Evolutionary conservation across 2,888 invertebrate genomes (phyloP).

Genomic region (Nebria brevicollis): DNA sequence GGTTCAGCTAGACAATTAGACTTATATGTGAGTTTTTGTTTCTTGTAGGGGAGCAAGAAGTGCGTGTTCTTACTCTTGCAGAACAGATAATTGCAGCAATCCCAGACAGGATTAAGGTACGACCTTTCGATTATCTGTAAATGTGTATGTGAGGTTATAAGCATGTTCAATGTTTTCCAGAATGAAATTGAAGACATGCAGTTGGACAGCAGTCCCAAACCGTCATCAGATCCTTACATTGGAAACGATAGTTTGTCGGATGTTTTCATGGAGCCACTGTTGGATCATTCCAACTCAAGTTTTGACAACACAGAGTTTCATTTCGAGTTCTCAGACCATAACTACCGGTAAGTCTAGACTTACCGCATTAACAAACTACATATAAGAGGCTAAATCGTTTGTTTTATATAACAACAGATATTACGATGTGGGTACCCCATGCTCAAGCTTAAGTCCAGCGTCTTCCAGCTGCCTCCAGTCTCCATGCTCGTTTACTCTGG

Average conservation of each 20-base stretch:
- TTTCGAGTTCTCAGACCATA: constrained; percentile 85
- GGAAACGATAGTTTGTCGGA: constrained; percentile 66
- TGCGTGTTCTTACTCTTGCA: constrained; percentile 90
- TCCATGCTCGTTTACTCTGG: constrained; percentile 78
- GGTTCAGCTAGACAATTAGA: not conserved
- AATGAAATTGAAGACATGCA: constrained; percentile 81
- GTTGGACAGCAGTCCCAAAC: constrained; percentile 68
- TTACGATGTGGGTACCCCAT: constrained; percentile 82
- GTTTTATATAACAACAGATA: constrained; percentile 63
- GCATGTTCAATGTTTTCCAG: constrained; percentile 60
- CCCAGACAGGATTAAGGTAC: constrained; percentile 95
- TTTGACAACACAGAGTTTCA: constrained; percentile 76
- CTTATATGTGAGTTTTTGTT: constrained; percentile 45
- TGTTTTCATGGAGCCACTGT: constrained; percentile 79
- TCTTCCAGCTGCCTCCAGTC: constrained; percentile 83
- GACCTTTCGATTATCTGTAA: not conserved
- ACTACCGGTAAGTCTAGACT: constrained; percentile 73
- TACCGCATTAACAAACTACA: not conserved
- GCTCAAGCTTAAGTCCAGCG: constrained; percentile 84
- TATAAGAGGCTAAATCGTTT: not conserved
- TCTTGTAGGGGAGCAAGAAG: constrained; percentile 89
- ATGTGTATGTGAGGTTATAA: not conserved
- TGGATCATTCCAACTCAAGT: constrained; percentile 74
- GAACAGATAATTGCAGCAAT: constrained; percentile 99
- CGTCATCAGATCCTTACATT: constrained; percentile 60